A percentile compares a stretch with the other conserved stretches of the same genome.
phyloP scores from a whole-genome alignment of 2,888 invertebrate species.

The Agriopis marginaria region DNA sequence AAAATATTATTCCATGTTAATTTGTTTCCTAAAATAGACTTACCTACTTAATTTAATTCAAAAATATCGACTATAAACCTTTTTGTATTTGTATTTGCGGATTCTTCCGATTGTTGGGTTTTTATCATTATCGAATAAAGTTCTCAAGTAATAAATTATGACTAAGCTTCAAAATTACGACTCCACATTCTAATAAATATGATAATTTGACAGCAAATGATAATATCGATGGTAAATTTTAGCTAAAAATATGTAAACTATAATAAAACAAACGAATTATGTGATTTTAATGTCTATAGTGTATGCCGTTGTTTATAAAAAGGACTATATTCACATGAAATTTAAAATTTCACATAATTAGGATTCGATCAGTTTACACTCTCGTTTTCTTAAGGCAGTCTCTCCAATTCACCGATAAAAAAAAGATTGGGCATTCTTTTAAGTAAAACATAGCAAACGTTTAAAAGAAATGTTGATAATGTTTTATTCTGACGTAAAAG shows the following conservation, averaged over 20 bases:
- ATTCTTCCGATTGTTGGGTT: neutral
- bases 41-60: neutral
- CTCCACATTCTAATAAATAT: constrained; percentile 16
- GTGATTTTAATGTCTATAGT: constrained; percentile 7
- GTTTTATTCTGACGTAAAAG: too few relatives aligned
- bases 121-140: neutral
- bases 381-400: too few relatives aligned
- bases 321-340: too few relatives aligned
- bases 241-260: constrained; percentile 7
- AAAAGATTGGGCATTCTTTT: too few relatives aligned
- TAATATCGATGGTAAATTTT: constrained; percentile 4
- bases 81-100: neutral
- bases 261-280: constrained; percentile 18
- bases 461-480: too few relatives aligned
- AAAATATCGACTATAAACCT: neutral
- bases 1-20: neutral
- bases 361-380: constrained; percentile 13
- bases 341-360: neutral
- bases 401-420: too few relatives aligned
- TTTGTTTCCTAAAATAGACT: neutral
- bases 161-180: constrained; percentile 1
- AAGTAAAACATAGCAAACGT: too few relatives aligned
- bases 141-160: constrained; percentile 1
- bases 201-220: constrained; percentile 22
- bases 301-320: neutral